Conservation (phyloP, 1,140 invertebrate species). For the Phocides pigmalion region DNA sequence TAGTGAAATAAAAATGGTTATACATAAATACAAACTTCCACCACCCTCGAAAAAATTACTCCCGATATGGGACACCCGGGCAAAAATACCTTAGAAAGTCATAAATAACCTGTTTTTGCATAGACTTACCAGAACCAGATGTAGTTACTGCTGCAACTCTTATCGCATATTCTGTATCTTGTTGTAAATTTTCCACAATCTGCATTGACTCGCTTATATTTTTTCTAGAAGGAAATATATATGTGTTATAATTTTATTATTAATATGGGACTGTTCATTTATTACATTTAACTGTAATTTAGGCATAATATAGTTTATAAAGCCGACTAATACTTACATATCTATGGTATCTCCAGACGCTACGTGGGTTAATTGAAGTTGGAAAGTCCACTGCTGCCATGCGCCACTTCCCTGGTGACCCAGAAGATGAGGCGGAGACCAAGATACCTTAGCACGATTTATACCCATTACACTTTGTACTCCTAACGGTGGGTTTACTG, state of each 20-base stretch:
- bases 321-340: conserved; percentile 53
- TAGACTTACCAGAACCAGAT: conserved; percentile 86
- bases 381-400: conserved; percentile 94
- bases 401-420: conserved; percentile 92
- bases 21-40: too few relatives aligned
- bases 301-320: too few relatives aligned
- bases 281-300: too few relatives aligned
- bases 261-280: too few relatives aligned
- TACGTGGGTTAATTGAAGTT: conserved; percentile 88
- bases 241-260: too few relatives aligned
- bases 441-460: conserved; percentile 89
- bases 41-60: too few relatives aligned
- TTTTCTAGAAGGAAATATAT: conserved; percentile 51
- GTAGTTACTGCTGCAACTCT: conserved; percentile 91
- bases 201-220: conserved; percentile 87
- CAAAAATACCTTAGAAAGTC: too few relatives aligned
- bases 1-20: too few relatives aligned
- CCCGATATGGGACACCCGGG: too few relatives aligned
- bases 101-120: too few relatives aligned
- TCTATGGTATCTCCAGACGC: conserved; percentile 53
- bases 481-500: conserved; percentile 89
- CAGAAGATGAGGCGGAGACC: conserved; percentile 90
- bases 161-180: conserved; percentile 90
- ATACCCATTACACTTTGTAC: conserved; percentile 91
- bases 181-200: conserved; percentile 87